Conservation (phyloP, 2,888 invertebrate species). For the Melinopterus prodromus region DNA sequence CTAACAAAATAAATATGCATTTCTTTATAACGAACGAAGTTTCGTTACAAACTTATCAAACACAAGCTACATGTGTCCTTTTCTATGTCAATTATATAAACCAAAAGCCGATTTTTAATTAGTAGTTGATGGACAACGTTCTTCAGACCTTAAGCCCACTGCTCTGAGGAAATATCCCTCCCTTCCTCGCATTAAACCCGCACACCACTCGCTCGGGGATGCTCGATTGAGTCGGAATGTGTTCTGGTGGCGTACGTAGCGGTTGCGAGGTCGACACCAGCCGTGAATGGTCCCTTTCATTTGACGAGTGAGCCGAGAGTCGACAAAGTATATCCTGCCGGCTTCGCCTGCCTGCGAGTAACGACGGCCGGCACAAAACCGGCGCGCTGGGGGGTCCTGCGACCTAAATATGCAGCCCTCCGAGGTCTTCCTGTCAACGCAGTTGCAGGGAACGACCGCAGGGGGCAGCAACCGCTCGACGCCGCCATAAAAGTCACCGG, state of each 20-base stretch:
- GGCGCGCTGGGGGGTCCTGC: neutral
- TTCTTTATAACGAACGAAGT: no score
- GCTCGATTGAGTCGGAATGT: neutral
- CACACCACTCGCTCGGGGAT: neutral
- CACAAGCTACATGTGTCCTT: no score
- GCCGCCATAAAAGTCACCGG: neutral
- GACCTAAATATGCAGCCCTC: slow-evolving; percentile 4
- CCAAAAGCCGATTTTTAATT: no score
- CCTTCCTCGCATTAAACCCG: neutral
- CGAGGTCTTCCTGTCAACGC: slow-evolving; percentile 4
- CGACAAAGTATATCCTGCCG: neutral
- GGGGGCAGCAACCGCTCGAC: neutral
- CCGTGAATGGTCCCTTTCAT: neutral
- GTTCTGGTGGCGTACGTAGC: neutral
- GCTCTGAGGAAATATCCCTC: no score
- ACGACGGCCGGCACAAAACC: neutral
- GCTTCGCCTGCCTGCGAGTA: neutral
- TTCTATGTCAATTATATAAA: no score
- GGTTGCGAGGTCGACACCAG: neutral
- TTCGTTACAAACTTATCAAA: no score
- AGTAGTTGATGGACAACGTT: no score
- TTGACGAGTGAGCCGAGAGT: neutral
- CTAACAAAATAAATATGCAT: no score
- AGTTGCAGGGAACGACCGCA: slow-evolving; percentile 4
- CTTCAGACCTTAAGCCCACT: no score